Percentiles rank a stretch among this genome's conserved stretches.
These are phyloP conservation scores for Electrona antarctica DNA, from an alignment of 2,113 vertebrate species.

Conservation along the genomic window DNA sequence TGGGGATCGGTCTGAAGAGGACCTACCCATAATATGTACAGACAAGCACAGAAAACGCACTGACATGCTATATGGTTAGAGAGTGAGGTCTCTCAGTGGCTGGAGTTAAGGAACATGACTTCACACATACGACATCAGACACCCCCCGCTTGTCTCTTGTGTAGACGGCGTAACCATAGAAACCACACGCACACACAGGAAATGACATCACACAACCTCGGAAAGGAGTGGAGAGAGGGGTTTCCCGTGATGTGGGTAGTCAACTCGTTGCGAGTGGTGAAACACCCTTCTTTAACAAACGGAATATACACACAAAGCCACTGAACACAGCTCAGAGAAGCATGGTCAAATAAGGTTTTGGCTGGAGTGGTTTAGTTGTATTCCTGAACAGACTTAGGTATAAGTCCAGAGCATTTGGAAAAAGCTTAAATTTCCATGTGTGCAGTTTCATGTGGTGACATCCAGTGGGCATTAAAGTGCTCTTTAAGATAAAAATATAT, in stretches of 20 bases:
- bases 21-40: neutral
- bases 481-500: too few relatives aligned
- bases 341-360: neutral
- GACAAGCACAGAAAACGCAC: constrained; percentile 12
- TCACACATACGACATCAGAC: constrained; percentile 64
- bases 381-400: too few relatives aligned
- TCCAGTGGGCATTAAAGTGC: too few relatives aligned
- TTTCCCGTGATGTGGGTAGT: constrained; percentile 62
- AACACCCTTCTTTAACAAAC: neutral
- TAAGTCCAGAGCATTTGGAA: neutral
- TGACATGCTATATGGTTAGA: constrained; percentile 29
- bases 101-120: constrained; percentile 57
- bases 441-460: neutral
- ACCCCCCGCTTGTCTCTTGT: constrained; percentile 43
- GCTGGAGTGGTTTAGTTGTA: neutral
- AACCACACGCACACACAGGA: constrained; percentile 43
- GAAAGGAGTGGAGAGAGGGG: constrained; percentile 46
- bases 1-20: neutral
- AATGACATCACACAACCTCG: constrained; percentile 62
- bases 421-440: constrained; percentile 1
- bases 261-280: constrained; percentile 9
- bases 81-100: constrained; percentile 47
- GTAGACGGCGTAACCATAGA: constrained; percentile 29
- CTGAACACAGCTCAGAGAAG: neutral
- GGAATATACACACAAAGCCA: too few relatives aligned